Conservation (phyloP, 2,113 vertebrate species). For the Connochaetes taurinus region DNA sequence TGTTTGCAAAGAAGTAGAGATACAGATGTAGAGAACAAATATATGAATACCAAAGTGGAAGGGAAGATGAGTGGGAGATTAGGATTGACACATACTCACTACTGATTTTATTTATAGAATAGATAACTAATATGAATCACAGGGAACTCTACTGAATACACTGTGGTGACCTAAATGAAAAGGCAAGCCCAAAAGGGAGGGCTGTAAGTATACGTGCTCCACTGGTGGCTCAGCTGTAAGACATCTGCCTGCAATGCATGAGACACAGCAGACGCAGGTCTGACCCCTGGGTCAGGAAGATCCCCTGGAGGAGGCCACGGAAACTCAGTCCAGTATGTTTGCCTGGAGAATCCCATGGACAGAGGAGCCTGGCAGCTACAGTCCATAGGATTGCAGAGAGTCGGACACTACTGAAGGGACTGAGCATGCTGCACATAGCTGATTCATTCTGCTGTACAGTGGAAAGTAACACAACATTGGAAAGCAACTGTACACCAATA, state of each 20-base stretch:
- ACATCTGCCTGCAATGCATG: neutral
- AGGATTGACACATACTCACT: neutral
- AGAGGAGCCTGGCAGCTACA: neutral
- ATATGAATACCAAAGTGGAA: neutral
- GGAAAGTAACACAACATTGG: neutral
- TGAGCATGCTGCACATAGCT: neutral
- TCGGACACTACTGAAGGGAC: accelerated
- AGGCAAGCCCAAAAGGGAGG: neutral
- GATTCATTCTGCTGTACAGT: neutral
- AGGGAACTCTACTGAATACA: neutral
- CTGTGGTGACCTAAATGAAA: neutral
- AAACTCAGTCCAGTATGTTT: neutral
- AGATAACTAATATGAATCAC: neutral
- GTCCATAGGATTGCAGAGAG: neutral
- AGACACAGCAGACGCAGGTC: accelerated
- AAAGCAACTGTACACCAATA: neutral
- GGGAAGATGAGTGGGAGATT: neutral
- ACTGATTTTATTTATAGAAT: neutral
- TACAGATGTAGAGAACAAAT: neutral
- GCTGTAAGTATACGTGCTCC: neutral
- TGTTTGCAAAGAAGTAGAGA: neutral
- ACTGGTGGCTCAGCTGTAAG: neutral
- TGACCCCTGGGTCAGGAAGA: neutral
- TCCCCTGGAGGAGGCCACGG: neutral
- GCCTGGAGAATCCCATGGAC: neutral